Base-by-base conservation (phyloP, 2,797 vertebrate genomes). In the Potorous gilbertii region DNA sequence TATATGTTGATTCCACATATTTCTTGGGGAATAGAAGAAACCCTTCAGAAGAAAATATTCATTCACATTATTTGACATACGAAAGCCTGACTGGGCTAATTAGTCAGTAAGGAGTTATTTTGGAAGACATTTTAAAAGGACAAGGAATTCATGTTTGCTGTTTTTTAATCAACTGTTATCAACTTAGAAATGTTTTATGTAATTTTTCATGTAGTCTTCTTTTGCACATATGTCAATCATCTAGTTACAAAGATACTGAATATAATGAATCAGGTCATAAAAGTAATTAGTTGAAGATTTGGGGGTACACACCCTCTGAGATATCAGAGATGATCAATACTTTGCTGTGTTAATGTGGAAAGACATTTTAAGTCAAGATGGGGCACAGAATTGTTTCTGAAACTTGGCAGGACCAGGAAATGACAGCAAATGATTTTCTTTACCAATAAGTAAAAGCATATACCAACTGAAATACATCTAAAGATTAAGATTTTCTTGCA, bases 41-140 rank as follows among this genome's bases (percentile, higher is more conserved):
- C 97, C 97, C 97, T 97, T 98, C 98, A 98, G 98, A 98, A 98
- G 98, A 96, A 98, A 98, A 98, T 97, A 97, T 98, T 98, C 98
- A 97, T 97, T 98, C 98, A 97, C 98, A 98, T 98, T 98, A 98
- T 98, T 97, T 98, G 98, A 98, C 98, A 98, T 98, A 97, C 97
- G 98, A 98, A 98, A 98, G 98, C 97, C 97, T 98, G 98, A 98
- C 97, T 95, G 91, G 57, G 34, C 95, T 74, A 40, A 74, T n/a
- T 74, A 74, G 40, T 74, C 66, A 66, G 40, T 74, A 40, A 40
- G 6, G 40, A 74, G 66, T n/a, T 74, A 97, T 95, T 91, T 81
- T 97, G 97, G 87, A 92, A 74, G 96, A 93, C 97, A 90, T 90
- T 95, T 97, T 34, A 18, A 89, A 93, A 94, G 97, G 96, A 98